Conservation (phyloP, 2,113 vertebrate genomes). For the Odontesthes bonariensis region DNA sequence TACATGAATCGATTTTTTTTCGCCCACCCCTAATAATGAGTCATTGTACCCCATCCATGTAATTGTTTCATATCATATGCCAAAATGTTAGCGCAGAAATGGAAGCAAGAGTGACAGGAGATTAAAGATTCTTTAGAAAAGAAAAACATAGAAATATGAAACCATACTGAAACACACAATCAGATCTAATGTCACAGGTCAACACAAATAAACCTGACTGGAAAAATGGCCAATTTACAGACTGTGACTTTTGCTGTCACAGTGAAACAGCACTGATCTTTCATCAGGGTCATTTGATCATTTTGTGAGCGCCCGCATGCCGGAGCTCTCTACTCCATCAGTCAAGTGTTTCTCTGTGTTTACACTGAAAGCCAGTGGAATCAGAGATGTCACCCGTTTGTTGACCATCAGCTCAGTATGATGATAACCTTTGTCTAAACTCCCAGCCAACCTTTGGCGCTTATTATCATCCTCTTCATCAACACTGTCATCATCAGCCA, state of each 20-base stretch:
- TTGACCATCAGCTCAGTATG: constrained; percentile 70
- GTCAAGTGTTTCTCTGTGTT: constrained; percentile 58
- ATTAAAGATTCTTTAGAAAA: too few relatives aligned
- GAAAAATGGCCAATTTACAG: too few relatives aligned
- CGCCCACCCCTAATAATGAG: too few relatives aligned
- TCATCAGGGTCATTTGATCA: constrained; percentile 7
- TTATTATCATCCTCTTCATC: constrained; percentile 68
- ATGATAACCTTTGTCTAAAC: constrained; percentile 77
- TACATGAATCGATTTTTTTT: too few relatives aligned
- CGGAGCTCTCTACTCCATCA: constrained; percentile 39
- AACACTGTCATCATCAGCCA: constrained; percentile 52
- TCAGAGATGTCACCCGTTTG: constrained; percentile 57
- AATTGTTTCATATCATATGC: too few relatives aligned
- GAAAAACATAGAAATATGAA: too few relatives aligned
- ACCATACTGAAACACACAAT: too few relatives aligned
- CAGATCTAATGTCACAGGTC: too few relatives aligned
- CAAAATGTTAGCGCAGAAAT: too few relatives aligned
- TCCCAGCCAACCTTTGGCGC: constrained; percentile 55
- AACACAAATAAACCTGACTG: not conserved
- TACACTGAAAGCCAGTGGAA: constrained; percentile 55
- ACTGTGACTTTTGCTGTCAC: too few relatives aligned
- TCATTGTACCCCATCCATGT: too few relatives aligned
- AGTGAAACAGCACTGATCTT: constrained; percentile 14
- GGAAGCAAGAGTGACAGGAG: too few relatives aligned
- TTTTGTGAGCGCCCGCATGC: constrained; percentile 7